Evolutionary conservation across 2,888 invertebrate species (phyloP), one percentile per base, ranked within the genome.

Genomic region (Lasioglossum calceatum): DNA sequence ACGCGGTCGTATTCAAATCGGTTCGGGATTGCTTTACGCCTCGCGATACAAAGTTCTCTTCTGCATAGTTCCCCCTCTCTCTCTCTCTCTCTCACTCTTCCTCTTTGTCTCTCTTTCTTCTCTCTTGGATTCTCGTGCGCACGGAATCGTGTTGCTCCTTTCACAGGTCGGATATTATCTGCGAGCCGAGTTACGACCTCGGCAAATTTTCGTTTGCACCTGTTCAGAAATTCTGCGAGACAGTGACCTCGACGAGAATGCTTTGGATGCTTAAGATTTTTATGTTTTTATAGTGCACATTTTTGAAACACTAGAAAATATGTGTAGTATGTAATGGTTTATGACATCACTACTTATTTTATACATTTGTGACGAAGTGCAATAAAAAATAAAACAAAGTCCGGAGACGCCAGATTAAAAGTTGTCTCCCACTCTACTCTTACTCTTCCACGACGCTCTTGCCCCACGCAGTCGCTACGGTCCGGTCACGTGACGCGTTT

Each of bases 1-100:
- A 86, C 91, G 90, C 86, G 72, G 83, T 85, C 83, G 83, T 82
- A 90, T 89, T 89, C 86, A 89, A 90, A 89, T 88, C 81, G 84
- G 16, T 54, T 67, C 73, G 77, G 82, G 84, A 88, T 85, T 83
- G 84, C 88, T 82, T 82, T 82, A 79, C 73, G 84, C 86, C 81
- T 61, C 78, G 74, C 77, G 75, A 39, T 82, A 79, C 84, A 82
- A 86, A 86, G 74, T 81, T 70, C 70, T 19, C 58, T 79, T 71
- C 61, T 8, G 8, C 36, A 54, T 54, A 54, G 54, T 54, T 14
- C 61, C 8, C 14, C 8, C 27, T 47, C 47, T 47, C 42, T 10
- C n/a, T 47, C 42, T 10, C n/a, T 3, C n/a, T 54, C n/a, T 7
- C n/a, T 1, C 58, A 42, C 7, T 42, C 39, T 42, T 42, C 42